A percentile compares a stretch with the other conserved stretches of the same genome.
Evolutionary conservation across 2,797 vertebrate species (phyloP).

Genomic region (Trachops cirrhosus): DNA sequence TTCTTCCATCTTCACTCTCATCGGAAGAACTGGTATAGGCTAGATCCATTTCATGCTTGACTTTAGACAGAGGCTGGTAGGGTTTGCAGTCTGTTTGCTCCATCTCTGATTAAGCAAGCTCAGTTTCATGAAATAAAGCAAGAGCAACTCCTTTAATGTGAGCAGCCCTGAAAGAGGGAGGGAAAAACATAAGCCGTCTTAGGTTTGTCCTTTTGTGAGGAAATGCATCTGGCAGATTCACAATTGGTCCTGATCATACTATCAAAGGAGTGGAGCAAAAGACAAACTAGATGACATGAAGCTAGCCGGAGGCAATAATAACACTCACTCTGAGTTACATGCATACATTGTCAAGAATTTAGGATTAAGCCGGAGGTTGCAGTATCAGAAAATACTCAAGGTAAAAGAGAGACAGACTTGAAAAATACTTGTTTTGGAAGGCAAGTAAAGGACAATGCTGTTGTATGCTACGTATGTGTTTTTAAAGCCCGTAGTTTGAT

Average conservation of each 20-base stretch:
- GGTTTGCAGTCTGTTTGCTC: constrained; percentile 99
- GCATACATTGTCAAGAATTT: neutral
- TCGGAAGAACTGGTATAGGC: constrained; percentile 97
- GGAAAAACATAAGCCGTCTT: constrained; percentile 51
- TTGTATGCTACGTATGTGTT: neutral
- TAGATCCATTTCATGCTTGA: constrained; percentile 96
- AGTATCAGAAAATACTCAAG: constrained; percentile 40
- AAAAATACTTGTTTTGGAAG: constrained; percentile 8
- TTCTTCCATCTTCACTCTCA: constrained; percentile 94
- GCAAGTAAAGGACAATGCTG: neutral
- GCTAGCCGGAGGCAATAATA: constrained; percentile 46
- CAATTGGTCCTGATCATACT: constrained; percentile 59
- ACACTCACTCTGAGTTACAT: constrained; percentile 30
- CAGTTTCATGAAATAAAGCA: constrained; percentile 86
- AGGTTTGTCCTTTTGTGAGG: constrained; percentile 48
- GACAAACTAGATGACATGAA: constrained; percentile 49
- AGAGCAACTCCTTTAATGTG: constrained; percentile 80
- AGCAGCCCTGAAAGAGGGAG: constrained; percentile 80
- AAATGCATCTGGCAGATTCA: constrained; percentile 59
- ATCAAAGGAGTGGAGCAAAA: constrained; percentile 65
- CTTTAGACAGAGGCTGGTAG: constrained; percentile 96
- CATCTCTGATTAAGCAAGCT: constrained; percentile 88
- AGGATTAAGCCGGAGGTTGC: constrained; percentile 33
- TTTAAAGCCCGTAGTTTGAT: constrained; percentile 43
- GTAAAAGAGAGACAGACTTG: constrained; percentile 43